A percentile compares a stretch with the other conserved stretches of the same genome.
Conservation (phyloP, 2,888 invertebrate genomes). For the Dasypolia templi region DNA sequence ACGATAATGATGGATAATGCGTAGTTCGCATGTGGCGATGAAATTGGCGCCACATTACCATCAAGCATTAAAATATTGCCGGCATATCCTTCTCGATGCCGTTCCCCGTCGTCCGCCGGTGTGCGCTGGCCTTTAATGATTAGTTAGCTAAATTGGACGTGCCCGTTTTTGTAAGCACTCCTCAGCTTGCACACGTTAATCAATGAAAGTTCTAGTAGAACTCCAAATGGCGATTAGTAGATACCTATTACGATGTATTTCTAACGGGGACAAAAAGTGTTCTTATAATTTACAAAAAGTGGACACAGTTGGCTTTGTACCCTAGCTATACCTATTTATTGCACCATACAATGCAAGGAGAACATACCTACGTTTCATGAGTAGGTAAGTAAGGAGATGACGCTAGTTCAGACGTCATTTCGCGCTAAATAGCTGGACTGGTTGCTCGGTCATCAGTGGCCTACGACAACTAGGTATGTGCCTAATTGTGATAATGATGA, state of each 20-base stretch:
- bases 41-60: no score
- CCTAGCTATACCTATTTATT: neutral
- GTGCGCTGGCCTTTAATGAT: neutral
- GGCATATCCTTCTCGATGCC: neutral
- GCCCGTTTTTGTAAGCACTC: neutral
- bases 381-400: slow-evolving; percentile 3
- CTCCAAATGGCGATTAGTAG: neutral
- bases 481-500: neutral
- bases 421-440: neutral
- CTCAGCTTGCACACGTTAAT: neutral
- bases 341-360: neutral
- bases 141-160: neutral
- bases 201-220: neutral
- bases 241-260: neutral
- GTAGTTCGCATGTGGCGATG: no score
- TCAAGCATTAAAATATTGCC: no score
- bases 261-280: no score
- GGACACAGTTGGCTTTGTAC: neutral
- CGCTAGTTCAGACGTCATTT: slow-evolving; percentile 13
- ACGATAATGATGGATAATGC: no score
- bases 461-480: neutral
- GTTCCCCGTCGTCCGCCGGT: neutral
- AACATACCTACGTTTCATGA: neutral
- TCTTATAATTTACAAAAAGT: neutral
- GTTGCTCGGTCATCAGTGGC: slow-evolving; percentile 1